Evolutionary conservation across 2,113 vertebrate species (phyloP).

Genomic region (Dissostichus mawsoni): DNA sequence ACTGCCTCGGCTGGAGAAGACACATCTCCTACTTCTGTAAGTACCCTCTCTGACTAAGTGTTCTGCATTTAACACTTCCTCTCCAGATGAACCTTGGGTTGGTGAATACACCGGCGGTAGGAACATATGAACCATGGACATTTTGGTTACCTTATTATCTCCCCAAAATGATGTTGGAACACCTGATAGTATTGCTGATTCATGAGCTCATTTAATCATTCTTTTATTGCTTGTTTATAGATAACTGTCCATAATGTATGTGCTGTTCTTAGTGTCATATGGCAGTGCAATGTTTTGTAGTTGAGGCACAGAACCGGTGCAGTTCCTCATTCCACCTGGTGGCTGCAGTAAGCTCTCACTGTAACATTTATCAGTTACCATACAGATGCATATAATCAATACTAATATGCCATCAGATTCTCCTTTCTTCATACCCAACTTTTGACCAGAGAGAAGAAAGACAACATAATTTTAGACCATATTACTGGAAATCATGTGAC

Average conservation of each 20-base stretch:
- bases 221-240: no score
- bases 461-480: no score
- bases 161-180: no score
- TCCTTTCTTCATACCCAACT: background rate
- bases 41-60: constrained; percentile 28
- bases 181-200: no score
- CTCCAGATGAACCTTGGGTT: background rate
- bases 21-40: constrained; percentile 77
- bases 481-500: no score
- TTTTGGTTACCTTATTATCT: background rate
- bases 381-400: background rate
- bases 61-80: background rate
- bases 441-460: background rate
- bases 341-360: constrained; percentile 40
- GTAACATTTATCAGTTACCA: background rate
- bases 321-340: constrained; percentile 34
- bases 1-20: constrained; percentile 83
- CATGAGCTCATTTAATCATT: no score
- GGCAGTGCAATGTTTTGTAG: background rate
- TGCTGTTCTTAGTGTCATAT: background rate
- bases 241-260: no score
- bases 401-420: background rate
- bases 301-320: constrained; percentile 5
- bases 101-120: background rate
- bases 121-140: background rate